Base-by-base conservation (phyloP, 2,113 vertebrate genomes). In the Callocephalon fimbriatum region DNA sequence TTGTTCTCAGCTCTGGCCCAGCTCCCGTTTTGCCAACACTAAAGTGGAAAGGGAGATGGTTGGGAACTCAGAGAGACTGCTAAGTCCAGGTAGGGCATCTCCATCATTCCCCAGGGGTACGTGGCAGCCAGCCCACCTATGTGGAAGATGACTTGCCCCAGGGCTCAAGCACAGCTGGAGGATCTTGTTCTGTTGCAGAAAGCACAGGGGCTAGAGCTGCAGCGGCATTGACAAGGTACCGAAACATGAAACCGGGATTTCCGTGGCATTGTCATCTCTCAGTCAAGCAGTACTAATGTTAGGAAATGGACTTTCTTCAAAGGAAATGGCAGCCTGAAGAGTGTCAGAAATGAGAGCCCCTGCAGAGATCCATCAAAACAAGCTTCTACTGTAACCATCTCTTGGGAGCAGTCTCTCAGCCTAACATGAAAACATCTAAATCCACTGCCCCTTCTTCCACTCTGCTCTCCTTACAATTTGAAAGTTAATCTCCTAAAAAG, bases 321-420 rank as follows among this genome's bases (percentile, higher is more conserved):
- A 96, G 92, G 94, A 95, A 95, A 84, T 18, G 10, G 51, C 40
- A 92, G 65, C n/a, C 73, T 78, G 65, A 74, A 95, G 56, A 71
- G 82, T 85, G 86, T 96, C 83, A 93, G 76, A 95, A 97, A 95
- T 85, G 25, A 91, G 90, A 89, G 45, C 56, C 56, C 95, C 88
- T 61, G 86, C 86, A 92, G 95, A 88, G 92, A 84, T 68, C 65
- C 86, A 81, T 84, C 86, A 95, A 96, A 96, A 95, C 72, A 96
- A 94, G 56, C 44, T 78, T 86, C 88, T 92, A 56, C 75, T 68
- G 37, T 72, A 95, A 73, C 25, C 0, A 0, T 29, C 61, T 72
- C 40, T 1, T 20, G 77, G 58, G 88, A 96, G 42, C 20, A 81
- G 44, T n/a, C 45, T 77, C 84, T 83, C 51, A 82, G 74, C 20